Base-by-base conservation (phyloP, 1,140 invertebrate species). In the Drosophila pachea region DNA sequence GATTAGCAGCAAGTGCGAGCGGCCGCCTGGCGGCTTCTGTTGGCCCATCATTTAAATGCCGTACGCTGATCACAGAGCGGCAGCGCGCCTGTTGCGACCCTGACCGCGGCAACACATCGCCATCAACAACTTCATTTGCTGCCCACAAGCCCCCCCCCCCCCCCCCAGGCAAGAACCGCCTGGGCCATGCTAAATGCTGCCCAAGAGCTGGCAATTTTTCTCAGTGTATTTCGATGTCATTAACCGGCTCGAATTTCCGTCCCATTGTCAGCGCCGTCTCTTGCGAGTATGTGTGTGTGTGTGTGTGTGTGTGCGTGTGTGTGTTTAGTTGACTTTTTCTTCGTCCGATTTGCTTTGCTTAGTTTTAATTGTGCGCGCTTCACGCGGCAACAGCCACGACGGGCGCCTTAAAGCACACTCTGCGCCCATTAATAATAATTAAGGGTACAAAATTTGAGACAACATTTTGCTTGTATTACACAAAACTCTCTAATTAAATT, bases 51-150 rank as follows among this genome's bases (percentile, higher is more conserved):
- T 73, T 84, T 86, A 76, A 75, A 71, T 67, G 68, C 7, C 63
- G 49, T 60, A 22, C 22, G 22, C 22, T 84, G 81, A 86, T 86
- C 74, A 86, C 74, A 86, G 76, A 86, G 81, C 76, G 70, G 73
- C 65, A 33, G 38, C 33, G 7, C 22, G 38, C 43, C 55, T 42
- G 35, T 22, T 22, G 42, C 59, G 62, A 72, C 81, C 76, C 66
- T 79, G 76, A 86, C 79, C 79, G 53, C 59, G 31, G 56, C 62
- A 31, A 47, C 54, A 52, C 56, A 48, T 33, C 43, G 32, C 49
- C 49, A 50, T 43, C 50, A 52, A 43, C 40, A 43, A 61, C 50
- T 69, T 47, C 50, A 73, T 69, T 65, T 65, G 40, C 63, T 54
- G 54, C 47, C 12, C 47, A n/a, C n/a, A n/a, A n/a, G n/a, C 47